A percentile compares a stretch with the other conserved stretches of the same genome.
These are phyloP conservation scores for Morinoia aosen DNA, from an alignment of 2,888 invertebrate species.

Conservation along the genomic window DNA sequence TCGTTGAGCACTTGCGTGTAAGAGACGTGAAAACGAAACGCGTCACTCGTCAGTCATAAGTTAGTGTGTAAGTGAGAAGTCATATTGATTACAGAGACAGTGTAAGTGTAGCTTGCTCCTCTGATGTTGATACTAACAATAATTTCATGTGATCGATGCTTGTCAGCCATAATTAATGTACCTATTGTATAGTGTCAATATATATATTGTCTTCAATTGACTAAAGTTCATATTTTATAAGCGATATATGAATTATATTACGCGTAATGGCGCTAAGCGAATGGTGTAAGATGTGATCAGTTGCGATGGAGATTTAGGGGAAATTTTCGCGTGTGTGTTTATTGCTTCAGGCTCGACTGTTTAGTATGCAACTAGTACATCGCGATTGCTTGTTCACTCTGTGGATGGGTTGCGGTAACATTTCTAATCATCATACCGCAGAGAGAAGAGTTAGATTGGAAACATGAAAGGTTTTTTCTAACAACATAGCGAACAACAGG, in stretches of 20 bases:
- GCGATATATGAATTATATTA: not conserved
- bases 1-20: not conserved
- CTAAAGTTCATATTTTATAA: not conserved
- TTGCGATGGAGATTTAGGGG: not conserved
- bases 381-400: no score
- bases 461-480: no score
- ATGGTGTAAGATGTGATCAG: not conserved
- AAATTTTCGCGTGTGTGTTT: not conserved
- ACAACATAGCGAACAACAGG: no score
- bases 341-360: no score
- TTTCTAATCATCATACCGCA: no score
- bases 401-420: no score
- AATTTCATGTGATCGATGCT: constrained; percentile 34
- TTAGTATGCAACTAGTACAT: no score
- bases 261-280: not conserved
- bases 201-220: not conserved
- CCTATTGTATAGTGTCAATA: constrained; percentile 13
- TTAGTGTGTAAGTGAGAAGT: not conserved
- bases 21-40: not conserved
- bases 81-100: not conserved
- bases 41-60: not conserved
- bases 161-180: constrained; percentile 33
- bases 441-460: no score
- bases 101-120: not conserved
- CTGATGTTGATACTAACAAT: not conserved